Evolutionary conservation across 2,888 invertebrate genomes (phyloP), one percentile per base, ranked within the genome.

Genomic region (Cylloceria caligata): DNA sequence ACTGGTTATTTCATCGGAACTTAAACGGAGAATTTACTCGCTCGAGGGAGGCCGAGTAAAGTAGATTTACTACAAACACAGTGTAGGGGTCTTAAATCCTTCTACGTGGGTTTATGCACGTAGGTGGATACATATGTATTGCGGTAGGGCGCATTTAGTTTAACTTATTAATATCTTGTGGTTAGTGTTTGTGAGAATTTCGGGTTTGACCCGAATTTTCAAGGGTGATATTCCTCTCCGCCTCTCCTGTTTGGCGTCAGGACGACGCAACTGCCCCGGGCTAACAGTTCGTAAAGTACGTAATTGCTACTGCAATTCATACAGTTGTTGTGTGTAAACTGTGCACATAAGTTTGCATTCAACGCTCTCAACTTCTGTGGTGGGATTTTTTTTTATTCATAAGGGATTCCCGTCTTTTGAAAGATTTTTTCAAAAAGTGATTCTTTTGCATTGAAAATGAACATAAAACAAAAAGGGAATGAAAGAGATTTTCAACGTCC

Each of bases 201-300:
- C 67, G 45, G 45, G 67, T 67, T 67, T 75, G 75, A 75, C 75
- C 75, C 57, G 57, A 67, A 75, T 75, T 75, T 75, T 47, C 67
- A 47, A 24, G 67, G 67, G 30, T 52, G 67, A 34, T n/a, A 67
- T 57, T 13, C 0, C n/a, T 11, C 47, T 45, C 27, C 27, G 11
- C 13, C 24, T 42, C 13, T 73, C 60, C 9, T 49, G 21, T 49
- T 52, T 21, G 16, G 67, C 75, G 68, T 57, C 75, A 34, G 60
- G 13, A 45, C 34, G 68, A 67, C 75, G 75, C 75, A 67, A 39
- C 16, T 16, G 21, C 27, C 39, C 2, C 13, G 16, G 52, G 9
- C 73, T 16, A 75, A 36, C 75, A 67, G 24, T 67, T 60, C 67
- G 47, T 75, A 67, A 75, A 75, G 34, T 57, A 75, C 75, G 57